Conservation (phyloP, 2,797 vertebrate genomes). For the Heliangelus exortis region DNA sequence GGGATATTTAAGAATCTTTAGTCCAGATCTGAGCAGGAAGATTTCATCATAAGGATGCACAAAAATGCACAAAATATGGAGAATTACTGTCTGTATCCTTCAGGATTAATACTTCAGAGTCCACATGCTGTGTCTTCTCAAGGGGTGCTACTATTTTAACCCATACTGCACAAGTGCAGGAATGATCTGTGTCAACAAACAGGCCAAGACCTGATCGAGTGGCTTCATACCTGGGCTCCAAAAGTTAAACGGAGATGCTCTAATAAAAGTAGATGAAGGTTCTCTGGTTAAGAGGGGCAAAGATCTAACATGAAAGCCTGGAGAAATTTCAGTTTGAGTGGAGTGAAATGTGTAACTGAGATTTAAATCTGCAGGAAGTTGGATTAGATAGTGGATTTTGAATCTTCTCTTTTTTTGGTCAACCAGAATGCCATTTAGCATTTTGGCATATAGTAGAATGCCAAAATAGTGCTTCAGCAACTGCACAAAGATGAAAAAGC, state of each 20-base stretch:
- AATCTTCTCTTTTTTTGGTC: neutral
- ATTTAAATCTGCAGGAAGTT: neutral
- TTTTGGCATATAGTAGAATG: no score
- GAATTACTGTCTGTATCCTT: neutral
- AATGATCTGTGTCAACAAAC: neutral
- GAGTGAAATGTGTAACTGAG: neutral
- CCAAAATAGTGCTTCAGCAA: neutral
- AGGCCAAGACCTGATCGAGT: neutral
- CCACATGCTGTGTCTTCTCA: neutral
- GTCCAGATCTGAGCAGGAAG: neutral
- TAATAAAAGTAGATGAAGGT: neutral
- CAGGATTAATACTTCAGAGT: neutral
- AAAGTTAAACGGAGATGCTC: neutral
- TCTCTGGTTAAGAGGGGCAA: neutral
- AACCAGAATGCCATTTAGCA: no score
- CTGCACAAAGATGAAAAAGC: neutral
- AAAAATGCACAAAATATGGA: neutral
- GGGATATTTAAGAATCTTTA: slow-evolving; percentile 13
- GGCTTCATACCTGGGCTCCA: neutral
- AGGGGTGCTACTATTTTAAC: neutral
- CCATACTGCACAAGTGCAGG: neutral
- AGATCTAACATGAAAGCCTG: neutral
- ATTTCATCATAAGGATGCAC: neutral
- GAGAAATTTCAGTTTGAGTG: neutral
- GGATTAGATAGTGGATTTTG: neutral